Base-by-base conservation (phyloP, 2,113 vertebrate species). In the Microcebus lehilahytsara region DNA sequence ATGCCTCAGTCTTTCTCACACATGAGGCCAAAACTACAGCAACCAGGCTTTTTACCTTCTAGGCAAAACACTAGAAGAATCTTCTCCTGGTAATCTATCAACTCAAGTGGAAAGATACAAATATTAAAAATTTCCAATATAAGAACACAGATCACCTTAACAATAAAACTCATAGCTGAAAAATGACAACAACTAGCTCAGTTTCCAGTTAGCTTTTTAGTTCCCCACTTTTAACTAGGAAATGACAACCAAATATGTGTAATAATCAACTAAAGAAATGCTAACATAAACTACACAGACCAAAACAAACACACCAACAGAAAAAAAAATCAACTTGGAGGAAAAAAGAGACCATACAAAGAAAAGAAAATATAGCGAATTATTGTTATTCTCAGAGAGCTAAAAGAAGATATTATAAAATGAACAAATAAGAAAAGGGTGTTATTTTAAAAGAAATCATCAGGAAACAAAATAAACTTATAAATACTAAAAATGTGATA, bases 201-300 rank as follows among this genome's bases (percentile, higher is more conserved):
- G 66, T 95, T 93, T 91, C 42, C 22, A 72, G 71, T 66, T 25
- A 81, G 30, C 30, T 56, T 85, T 83, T 92, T 69, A 79, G 81
- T 80, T 93, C 42, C 89, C 84, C 13, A 27, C 17, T 95, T 34
- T 87, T 86, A 56, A 67, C n/a, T 56, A 96, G 40, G 37, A 92
- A 94, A 1, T 67, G 60, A 86, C 30, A 84, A 89, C 22, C 25
- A 91, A 96, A 23, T 71, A 75, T 32, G 22, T 58, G 30, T 13
- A 69, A 19, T 64, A 85, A 94, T 60, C 12, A 62, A 34, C 66
- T 79, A 87, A 86, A 94, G 34, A 83, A 88, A 40, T 2, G 60
- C 58, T 78, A 97, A 96, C 60, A 75, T 37, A 74, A 96, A 93
- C 91, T 67, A 93, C 10, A 88, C 23, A 89, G 53, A 77, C 13